Base-by-base conservation (phyloP, 2,888 invertebrate species). In the Ornithoptera priamus region DNA sequence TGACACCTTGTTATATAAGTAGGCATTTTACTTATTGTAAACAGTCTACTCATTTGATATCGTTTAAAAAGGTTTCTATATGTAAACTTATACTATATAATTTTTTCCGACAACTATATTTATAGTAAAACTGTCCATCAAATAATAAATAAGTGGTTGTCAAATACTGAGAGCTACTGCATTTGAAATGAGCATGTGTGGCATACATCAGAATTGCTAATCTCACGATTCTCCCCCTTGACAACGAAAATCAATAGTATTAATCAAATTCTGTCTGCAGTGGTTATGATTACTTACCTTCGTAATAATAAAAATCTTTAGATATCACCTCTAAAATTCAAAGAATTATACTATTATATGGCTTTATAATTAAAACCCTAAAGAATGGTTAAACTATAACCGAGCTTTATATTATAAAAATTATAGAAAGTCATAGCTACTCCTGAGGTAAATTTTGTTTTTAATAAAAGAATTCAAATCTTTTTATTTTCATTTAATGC, bases 141-240 rank as follows among this genome's bases (percentile, higher is more conserved):
- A 46, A 50, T 65, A 18, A 58, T 65, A 65, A 65, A 15, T 42
- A 65, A 1, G 46, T 59, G 46, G 24, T 46, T 24, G 18, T 46
- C 42, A 58, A 22, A 24, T 56, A 22, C 12, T 15, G 57, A 22
- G 20, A 58, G 24, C 57, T 15, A 15, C 22, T 24, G 24, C 24
- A 24, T 59, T 59, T 57, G 65, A 58, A 59, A 65, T 65, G 65
- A 42, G 42, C 39, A 65, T 58, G 59, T 59, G 57, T 12, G 65
- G 57, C 59, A 57, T 24, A 65, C 65, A 59, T 65, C 59, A 42
- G 59, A 65, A 59, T 65, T 65, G 65, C 24, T 65, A 65, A 65
- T 65, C 18, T 58, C 59, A 24, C 6, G 36, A 59, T 46, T 42
- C 22, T 10, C 42, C 59, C 46, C 65, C 22, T 22, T 58, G 24